These are phyloP conservation scores for Chondrilla cf. caribensis DNA, from an alignment of 37 sponge, comb jelly and placozoan genomes.

Conservation along the genomic window DNA sequence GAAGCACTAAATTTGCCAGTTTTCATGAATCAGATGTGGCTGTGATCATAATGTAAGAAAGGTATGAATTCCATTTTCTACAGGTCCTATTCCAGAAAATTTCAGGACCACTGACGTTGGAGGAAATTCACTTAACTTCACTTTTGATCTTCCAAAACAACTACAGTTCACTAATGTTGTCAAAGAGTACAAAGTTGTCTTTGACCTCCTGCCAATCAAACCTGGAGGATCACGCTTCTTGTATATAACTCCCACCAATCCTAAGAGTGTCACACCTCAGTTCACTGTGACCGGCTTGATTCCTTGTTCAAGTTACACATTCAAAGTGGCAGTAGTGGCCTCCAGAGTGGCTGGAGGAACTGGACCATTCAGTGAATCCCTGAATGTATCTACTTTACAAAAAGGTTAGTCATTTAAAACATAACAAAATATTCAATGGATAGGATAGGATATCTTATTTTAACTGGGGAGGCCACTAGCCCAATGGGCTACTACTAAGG, in stretches of 20 bases:
- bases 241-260: background rate
- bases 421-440: too few relatives aligned
- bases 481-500: too few relatives aligned
- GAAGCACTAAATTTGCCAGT: too few relatives aligned
- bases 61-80: background rate
- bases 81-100: background rate
- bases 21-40: too few relatives aligned
- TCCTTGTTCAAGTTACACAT: background rate
- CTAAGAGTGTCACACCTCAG: background rate
- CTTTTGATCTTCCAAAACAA: background rate
- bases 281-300: background rate
- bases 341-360: background rate
- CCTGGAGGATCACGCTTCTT: too few relatives aligned
- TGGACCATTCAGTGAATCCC: background rate
- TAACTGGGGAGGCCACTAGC: too few relatives aligned
- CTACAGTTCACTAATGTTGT: background rate
- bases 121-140: background rate
- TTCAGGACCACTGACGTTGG: background rate
- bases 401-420: background rate
- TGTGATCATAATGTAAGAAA: too few relatives aligned
- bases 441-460: too few relatives aligned
- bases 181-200: background rate
- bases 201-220: background rate
- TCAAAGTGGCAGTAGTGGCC: background rate
- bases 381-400: background rate